A percentile compares a stretch with the other conserved stretches of the same genome.
Evolutionary conservation across 2,797 vertebrate genomes (phyloP).

Genomic region (Sebastes matsubarae): DNA sequence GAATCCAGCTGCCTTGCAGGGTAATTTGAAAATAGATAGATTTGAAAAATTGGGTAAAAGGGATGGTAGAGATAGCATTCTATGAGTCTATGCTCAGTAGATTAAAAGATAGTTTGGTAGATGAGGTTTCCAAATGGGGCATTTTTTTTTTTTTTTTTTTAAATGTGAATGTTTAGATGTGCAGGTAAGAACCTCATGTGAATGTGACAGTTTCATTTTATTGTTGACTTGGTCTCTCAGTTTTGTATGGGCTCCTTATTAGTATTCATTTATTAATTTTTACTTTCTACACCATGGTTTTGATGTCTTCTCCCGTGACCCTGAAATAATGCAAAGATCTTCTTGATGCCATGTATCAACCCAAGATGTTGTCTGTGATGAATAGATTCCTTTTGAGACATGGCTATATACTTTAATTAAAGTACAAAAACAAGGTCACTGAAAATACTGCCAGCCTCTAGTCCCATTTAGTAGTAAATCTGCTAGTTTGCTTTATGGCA

Average conservation of each 20-base stretch:
- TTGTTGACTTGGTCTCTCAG: background rate
- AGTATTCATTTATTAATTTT: background rate
- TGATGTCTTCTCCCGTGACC: background rate
- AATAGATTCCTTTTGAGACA: background rate
- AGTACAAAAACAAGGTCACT: background rate
- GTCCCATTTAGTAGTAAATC: background rate
- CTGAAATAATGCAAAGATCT: background rate
- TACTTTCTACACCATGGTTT: background rate
- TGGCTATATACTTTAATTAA: background rate
- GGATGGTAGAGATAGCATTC: background rate
- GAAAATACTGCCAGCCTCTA: background rate
- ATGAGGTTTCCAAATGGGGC: no score
- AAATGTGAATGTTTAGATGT: background rate
- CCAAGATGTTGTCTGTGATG: background rate
- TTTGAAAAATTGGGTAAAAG: background rate
- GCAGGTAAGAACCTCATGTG: background rate
- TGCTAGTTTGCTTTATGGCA: background rate
- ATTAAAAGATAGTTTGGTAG: background rate
- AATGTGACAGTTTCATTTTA: background rate
- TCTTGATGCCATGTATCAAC: background rate
- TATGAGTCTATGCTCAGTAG: background rate
- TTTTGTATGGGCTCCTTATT: background rate
- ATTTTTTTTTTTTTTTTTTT: no score
- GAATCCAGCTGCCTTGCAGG: no score
- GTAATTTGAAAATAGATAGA: background rate